A percentile compares a stretch with the other conserved stretches of the same genome.
Evolutionary conservation across 2,113 vertebrate genomes (phyloP).

Genomic region (Garra rufa): DNA sequence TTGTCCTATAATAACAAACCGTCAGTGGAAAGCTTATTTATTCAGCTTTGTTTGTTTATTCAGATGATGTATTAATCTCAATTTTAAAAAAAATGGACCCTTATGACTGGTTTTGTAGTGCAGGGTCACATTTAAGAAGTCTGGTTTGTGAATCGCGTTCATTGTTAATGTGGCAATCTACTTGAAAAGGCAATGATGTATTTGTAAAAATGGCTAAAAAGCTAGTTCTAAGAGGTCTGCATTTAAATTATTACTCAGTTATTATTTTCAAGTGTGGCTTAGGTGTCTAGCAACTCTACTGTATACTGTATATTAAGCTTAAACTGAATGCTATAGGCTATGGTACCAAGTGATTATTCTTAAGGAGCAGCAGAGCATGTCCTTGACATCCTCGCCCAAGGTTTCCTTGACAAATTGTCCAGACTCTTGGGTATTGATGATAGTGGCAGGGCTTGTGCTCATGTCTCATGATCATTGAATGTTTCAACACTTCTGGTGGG

Average conservation of each 20-base stretch:
- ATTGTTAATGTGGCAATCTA: neutral
- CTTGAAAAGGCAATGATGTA: neutral
- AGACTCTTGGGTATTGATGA: neutral
- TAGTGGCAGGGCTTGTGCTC: neutral
- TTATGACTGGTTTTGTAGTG: too few species aligned
- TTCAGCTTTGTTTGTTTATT: too few species aligned
- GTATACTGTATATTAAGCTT: neutral
- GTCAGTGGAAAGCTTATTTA: too few species aligned
- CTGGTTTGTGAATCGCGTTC: neutral
- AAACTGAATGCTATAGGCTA: neutral
- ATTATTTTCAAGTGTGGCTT: neutral
- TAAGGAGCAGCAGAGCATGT: constrained; percentile 2
- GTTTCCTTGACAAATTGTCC: constrained; percentile 23
- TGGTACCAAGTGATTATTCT: neutral
- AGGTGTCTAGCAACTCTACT: neutral
- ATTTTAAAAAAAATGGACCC: too few species aligned
- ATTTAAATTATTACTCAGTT: neutral
- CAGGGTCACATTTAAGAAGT: neutral
- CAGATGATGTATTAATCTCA: too few species aligned
- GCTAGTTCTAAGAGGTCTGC: neutral
- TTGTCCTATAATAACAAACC: too few species aligned
- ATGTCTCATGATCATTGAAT: neutral
- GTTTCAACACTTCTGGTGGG: neutral
- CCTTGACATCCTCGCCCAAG: constrained; percentile 12
- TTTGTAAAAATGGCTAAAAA: neutral